A percentile compares a stretch with the other conserved stretches of the same genome.
These are phyloP conservation scores for Pelecanus crispus DNA, from an alignment of 2,113 vertebrate species.

Conservation along the genomic window DNA sequence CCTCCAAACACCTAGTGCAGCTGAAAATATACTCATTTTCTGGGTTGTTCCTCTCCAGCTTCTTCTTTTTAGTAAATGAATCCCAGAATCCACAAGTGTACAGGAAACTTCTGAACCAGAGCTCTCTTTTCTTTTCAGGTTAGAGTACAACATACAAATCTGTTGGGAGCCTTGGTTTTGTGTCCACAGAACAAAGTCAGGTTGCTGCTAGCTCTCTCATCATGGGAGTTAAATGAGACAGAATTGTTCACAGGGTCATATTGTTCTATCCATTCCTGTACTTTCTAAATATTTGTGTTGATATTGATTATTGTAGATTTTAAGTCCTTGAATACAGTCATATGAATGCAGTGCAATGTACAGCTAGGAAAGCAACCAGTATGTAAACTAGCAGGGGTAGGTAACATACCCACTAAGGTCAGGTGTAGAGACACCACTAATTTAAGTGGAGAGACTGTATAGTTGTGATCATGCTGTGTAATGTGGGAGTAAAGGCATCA, in stretches of 20 bases:
- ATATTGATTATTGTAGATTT: not conserved
- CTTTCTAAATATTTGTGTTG: not conserved
- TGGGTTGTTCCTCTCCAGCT: not conserved
- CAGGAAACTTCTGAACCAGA: not conserved
- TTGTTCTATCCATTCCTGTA: not conserved
- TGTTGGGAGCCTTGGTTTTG: not conserved
- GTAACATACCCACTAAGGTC: not conserved
- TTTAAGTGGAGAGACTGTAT: not conserved
- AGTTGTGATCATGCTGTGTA: not conserved
- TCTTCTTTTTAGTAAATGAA: not conserved
- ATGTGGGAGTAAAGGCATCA: not conserved
- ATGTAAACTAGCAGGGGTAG: not conserved
- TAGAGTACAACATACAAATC: not conserved
- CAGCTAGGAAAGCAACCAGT: not conserved
- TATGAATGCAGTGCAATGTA: not conserved
- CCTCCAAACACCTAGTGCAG: not conserved
- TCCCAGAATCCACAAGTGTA: not conserved
- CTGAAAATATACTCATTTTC: not conserved
- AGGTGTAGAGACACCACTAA: not conserved
- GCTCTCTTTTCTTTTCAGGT: not conserved
- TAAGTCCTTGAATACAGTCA: not conserved
- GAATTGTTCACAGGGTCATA: not conserved
- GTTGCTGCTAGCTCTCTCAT: not conserved
- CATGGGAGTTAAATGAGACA: not conserved
- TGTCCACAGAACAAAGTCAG: not conserved